Evolutionary conservation across 2,113 vertebrate species (phyloP).

Genomic region (Lepisosteus osseus): DNA sequence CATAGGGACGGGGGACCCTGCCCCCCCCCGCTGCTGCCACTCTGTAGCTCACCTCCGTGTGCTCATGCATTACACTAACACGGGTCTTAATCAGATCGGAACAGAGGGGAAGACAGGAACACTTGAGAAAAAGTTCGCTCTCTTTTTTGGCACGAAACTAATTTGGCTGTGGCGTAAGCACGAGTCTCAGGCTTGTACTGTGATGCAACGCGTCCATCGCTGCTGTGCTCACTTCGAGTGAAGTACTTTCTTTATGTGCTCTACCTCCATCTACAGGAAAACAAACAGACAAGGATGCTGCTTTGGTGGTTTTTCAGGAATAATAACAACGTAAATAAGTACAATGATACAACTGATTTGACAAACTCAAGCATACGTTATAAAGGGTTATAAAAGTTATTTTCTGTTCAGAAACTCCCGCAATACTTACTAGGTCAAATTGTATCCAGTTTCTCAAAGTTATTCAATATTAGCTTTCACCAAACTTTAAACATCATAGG

Average conservation of each 20-base stretch:
- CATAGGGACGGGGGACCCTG: conserved; percentile 13
- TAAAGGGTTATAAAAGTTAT: no score
- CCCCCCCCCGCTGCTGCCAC: conserved; percentile 10
- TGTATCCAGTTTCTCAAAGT: no score
- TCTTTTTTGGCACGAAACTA: conserved; percentile 88
- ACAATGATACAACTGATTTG: no score
- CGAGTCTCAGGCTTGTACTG: conserved; percentile 66
- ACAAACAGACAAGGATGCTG: conserved; percentile 29
- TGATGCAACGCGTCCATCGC: conserved; percentile 57
- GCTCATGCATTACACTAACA: conserved; percentile 29
- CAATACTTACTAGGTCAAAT: no score
- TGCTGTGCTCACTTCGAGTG: conserved; percentile 80
- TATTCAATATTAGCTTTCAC: no score
- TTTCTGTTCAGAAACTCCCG: no score
- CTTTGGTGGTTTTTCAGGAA: no score
- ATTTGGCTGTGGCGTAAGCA: conserved; percentile 75
- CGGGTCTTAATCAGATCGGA: conserved; percentile 34
- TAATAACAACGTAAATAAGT: no score
- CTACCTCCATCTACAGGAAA: conserved; percentile 84
- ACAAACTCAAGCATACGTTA: no score
- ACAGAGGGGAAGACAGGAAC: conserved; percentile 48
- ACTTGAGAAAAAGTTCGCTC: conserved; percentile 13
- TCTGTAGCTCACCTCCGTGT: not conserved
- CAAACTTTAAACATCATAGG: no score
- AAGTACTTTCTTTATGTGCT: conserved; percentile 95